Evolutionary conservation across 1,140 invertebrate genomes (phyloP), one percentile per base, ranked within the genome.

Genomic region (Lanistes nyassanus): DNA sequence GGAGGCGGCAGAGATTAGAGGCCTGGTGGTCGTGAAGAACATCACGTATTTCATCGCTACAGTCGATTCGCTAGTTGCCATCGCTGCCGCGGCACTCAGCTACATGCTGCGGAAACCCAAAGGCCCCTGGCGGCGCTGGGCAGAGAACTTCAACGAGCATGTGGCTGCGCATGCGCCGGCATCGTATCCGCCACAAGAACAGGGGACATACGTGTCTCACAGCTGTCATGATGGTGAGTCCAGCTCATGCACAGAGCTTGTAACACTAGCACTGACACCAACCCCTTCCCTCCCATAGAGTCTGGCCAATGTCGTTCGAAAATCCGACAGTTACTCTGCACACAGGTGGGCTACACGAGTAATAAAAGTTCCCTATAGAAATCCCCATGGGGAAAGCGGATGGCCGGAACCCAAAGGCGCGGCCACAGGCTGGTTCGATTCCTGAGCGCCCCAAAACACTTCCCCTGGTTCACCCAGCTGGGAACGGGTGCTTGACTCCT

Each of bases 1-100:
- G 34, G 70, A 72, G 56, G 70, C 70, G 34, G 26, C 70, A 0
- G 70, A 72, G 56, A 31, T 72, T 16, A 36, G 16, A 19, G 70
- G 70, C 13, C 56, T 62, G 34, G 2, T 23, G 19, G 29, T 60
- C 21, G 70, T 72, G 0, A 72, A 72, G 36, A 56, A 56, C 70
- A 72, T 72, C 56, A 72, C 70, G 34, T 72, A 72, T n/a, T 72
- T 72, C 70, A 42, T 72, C 70, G 70, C 70, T 55, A 72, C 70
- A 53, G 60, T 72, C 70, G 70, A 72, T 55, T 58, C 55, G n/a
- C 70, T 72, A 16, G n/a, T 72, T 36, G 70, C 70, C n/a, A 23
- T 72, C 23, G n/a, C 60, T 56, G 70, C 31, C 16, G 70, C 70
- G 1, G 31, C 31, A 31, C 70, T 72, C 34, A 55, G 51, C 37